Evolutionary conservation across 2,797 vertebrate species (phyloP), one percentile per base, ranked within the genome.

Genomic region (Protonibea diacanthus): DNA sequence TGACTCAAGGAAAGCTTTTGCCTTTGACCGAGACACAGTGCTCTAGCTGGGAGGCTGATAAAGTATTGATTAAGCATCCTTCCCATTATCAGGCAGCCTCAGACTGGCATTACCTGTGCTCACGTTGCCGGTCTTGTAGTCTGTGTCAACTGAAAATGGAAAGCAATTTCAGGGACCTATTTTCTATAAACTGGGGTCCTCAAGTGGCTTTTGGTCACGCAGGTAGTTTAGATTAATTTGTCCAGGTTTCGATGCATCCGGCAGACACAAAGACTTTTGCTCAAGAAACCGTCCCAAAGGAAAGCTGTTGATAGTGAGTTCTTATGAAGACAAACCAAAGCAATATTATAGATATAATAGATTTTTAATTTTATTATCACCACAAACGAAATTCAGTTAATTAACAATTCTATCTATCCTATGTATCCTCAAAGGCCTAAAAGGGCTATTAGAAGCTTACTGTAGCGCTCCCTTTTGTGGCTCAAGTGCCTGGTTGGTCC

Each of bases 21-120:
- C 33, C 29, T 74, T 45, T 3, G 23, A 80, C 44, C 21, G 20
- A 77, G 73, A 81, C 9, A 10, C 68, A 63, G 71, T 29, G 63
- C 58, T 71, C 1, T 66, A 48, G 67, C 65, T 47, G 23, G 38
- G 74, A 70, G 78, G 62, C 82, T 90, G 80, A 88, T 90, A 82
- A 88, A 83, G 73, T 85, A 92, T 91, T 80, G 88, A 91, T 90
- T 91, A 62, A 88, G 80, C 84, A 42, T 83, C 62, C 23, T 6
- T 66, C 78, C 79, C 55, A 59, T 77, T 89, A 83, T 78, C 74
- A 23, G 33, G 57, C 68, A 59, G 40, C 38, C 40, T 76, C 53
- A 74, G 56, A 73, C 29, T 78, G 68, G 33, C 60, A 53, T 67
- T 73, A 65, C 49, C 58, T 70, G 42, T 33, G 40, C 60, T 68